phyloP scores from a whole-genome alignment of 2,888 invertebrate genomes.

The Strigamia maritima region DNA sequence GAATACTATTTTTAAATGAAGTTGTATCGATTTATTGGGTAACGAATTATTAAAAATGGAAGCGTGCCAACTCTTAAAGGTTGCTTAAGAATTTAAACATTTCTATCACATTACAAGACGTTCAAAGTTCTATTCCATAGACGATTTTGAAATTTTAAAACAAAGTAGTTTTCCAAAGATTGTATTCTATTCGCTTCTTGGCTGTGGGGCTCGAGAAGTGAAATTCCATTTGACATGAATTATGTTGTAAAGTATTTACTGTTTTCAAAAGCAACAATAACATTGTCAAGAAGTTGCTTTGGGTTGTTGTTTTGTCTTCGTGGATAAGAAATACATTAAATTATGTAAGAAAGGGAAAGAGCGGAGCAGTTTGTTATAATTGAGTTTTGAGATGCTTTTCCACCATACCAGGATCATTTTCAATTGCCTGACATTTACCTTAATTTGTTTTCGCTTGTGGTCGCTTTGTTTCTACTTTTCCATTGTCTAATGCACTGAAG shows the following conservation, averaged over 20 bases:
- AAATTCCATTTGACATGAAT: constrained; percentile 7
- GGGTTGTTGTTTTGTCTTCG: neutral
- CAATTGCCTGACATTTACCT: constrained; percentile 30
- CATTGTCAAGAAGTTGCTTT: constrained; percentile 17
- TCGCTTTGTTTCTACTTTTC: neutral
- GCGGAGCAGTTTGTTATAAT: neutral
- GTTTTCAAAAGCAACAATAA: constrained; percentile 7
- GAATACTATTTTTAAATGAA: neutral
- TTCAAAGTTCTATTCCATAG: neutral
- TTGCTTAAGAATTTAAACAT: neutral
- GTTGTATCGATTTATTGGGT: neutral
- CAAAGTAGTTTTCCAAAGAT: neutral
- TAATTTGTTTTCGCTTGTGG: constrained; percentile 32
- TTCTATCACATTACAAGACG: neutral
- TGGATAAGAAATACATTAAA: neutral
- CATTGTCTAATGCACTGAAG: neutral
- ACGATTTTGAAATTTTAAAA: neutral
- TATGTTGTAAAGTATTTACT: constrained; percentile 10
- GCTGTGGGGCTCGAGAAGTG: neutral
- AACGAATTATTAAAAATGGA: neutral
- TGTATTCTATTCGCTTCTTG: neutral
- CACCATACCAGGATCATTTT: constrained; percentile 23
- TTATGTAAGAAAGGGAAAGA: neutral
- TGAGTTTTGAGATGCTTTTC: constrained; percentile 16
- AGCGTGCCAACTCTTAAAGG: neutral